phyloP scores from a whole-genome alignment of 2,888 invertebrate genomes.

The Zootermopsis nevadensis region DNA sequence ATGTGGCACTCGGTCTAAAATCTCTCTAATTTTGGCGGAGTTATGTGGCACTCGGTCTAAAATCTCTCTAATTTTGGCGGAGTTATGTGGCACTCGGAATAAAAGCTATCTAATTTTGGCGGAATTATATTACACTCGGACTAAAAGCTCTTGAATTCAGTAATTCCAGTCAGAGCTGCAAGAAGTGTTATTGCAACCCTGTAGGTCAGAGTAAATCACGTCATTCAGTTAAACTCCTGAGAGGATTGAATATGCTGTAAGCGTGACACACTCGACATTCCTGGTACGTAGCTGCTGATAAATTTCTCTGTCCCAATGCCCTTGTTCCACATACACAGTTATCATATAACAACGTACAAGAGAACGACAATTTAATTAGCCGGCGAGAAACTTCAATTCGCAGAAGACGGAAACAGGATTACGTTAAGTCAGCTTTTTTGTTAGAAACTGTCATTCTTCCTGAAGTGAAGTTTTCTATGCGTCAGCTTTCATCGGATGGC shows the following conservation, averaged over 20 bases:
- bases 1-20: no score
- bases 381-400: constrained; percentile 1
- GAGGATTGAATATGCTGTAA: neutral
- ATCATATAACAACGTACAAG: neutral
- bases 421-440: no score
- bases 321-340: neutral
- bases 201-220: neutral
- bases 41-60: no score
- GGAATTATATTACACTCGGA: no score
- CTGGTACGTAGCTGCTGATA: neutral
- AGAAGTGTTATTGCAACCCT: neutral
- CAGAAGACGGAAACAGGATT: constrained; percentile 4
- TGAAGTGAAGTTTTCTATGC: neutral
- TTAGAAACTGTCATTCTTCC: neutral
- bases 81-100: no score
- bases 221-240: neutral
- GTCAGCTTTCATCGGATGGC: neutral
- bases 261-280: neutral
- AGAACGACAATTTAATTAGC: constrained; percentile 16
- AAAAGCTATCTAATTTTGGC: no score
- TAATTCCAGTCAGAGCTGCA: no score
- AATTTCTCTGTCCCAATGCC: constrained; percentile 26
- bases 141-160: no score
- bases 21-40: no score
- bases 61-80: no score